phyloP scores from a whole-genome alignment of 2,888 invertebrate genomes.

The Trachelus iudaicus region DNA sequence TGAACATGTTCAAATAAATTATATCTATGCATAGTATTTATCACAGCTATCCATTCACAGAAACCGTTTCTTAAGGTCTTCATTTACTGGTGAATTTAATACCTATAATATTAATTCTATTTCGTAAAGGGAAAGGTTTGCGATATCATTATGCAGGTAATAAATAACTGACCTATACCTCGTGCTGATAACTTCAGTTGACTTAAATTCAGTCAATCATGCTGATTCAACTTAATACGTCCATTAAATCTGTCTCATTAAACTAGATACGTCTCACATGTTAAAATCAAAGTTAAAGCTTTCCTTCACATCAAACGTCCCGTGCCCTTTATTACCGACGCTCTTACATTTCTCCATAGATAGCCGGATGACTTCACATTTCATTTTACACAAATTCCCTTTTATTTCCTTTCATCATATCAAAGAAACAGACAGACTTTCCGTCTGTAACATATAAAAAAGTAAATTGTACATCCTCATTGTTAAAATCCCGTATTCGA shows the following conservation, averaged over 20 bases:
- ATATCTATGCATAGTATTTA: too few species aligned
- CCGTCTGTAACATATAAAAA: background rate
- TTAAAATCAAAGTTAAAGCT: background rate
- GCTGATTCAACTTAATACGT: background rate
- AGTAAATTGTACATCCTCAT: background rate
- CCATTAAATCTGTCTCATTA: background rate
- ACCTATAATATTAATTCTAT: too few species aligned
- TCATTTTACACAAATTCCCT: background rate
- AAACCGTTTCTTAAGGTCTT: too few species aligned
- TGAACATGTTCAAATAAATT: too few species aligned
- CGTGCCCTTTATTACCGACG: background rate
- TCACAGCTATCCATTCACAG: too few species aligned
- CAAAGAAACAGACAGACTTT: background rate
- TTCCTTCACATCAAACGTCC: background rate
- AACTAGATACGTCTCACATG: background rate
- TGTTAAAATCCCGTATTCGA: background rate
- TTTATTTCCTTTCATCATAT: background rate
- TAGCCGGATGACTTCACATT: background rate
- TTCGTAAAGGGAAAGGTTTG: too few species aligned
- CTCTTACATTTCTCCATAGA: background rate
- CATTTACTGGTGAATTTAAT: too few species aligned
- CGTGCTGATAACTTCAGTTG: background rate
- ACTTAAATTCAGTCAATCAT: background rate
- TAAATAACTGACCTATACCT: background rate
- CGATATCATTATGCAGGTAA: background rate